phyloP scores from a whole-genome alignment of 2,113 vertebrate species.

The Caranx melampygus region DNA sequence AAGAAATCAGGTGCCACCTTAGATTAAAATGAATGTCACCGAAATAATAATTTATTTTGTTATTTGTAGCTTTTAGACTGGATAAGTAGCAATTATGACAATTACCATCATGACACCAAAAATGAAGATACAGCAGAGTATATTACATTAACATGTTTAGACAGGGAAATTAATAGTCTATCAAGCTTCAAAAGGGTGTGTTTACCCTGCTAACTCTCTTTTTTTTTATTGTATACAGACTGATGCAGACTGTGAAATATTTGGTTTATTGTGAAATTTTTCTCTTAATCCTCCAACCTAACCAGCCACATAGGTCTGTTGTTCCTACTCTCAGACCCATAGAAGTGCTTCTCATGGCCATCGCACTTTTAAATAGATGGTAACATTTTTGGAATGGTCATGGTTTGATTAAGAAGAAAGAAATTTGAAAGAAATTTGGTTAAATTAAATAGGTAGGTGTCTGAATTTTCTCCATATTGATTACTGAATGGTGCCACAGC shows the following conservation, averaged over 20 bases:
- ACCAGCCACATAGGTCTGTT: background rate
- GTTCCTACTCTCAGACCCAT: too few species aligned
- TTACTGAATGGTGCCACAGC: too few species aligned
- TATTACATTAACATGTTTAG: conserved; percentile 45
- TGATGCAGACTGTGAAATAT: background rate
- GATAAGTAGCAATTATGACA: conserved; percentile 24
- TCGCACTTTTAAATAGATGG: too few species aligned
- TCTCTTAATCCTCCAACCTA: too few species aligned
- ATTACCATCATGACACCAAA: background rate
- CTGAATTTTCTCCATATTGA: too few species aligned
- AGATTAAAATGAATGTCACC: conserved; percentile 35
- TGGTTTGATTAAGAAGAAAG: too few species aligned
- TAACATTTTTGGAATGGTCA: too few species aligned
- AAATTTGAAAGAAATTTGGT: too few species aligned
- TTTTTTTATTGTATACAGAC: background rate
- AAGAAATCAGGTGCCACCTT: conserved; percentile 14
- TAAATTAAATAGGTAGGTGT: too few species aligned
- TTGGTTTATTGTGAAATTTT: conserved; percentile 14
- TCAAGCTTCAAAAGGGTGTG: conserved; percentile 43
- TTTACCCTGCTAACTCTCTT: conserved; percentile 19
- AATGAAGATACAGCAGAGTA: conserved; percentile 2
- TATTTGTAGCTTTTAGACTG: conserved; percentile 20
- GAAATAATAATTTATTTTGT: background rate
- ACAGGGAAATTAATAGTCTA: conserved; percentile 43
- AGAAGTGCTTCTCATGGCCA: too few species aligned